phyloP scores from a whole-genome alignment of 2,797 vertebrate species.

The Malurus leucopterus region DNA sequence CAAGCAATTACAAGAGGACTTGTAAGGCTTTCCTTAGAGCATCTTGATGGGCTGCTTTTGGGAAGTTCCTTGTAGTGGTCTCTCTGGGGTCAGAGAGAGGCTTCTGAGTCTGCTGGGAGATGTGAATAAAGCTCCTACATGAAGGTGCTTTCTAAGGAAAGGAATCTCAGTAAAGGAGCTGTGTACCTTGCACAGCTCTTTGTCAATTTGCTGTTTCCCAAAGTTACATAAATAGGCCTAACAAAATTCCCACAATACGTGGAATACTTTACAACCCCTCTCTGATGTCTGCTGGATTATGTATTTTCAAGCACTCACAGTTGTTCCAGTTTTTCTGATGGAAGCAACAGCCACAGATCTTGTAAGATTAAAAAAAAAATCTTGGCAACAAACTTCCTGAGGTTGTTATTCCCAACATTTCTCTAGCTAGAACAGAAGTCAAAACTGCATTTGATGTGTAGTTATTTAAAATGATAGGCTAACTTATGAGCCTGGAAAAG shows the following conservation, averaged over 20 bases:
- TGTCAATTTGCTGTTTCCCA: not conserved
- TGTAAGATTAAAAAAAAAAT: not conserved
- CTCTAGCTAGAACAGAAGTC: slow-evolving; percentile 4
- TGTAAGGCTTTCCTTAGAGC: not conserved
- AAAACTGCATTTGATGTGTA: not conserved
- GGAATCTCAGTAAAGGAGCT: not conserved
- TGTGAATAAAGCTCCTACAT: not conserved
- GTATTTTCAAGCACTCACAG: not conserved
- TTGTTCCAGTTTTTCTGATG: not conserved
- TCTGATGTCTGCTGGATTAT: not conserved
- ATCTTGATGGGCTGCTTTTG: not conserved
- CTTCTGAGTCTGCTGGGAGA: not conserved
- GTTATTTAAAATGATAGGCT: slow-evolving; percentile 1
- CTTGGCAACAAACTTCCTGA: not conserved
- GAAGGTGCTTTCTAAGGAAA: not conserved
- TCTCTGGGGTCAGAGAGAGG: not conserved
- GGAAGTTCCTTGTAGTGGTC: not conserved
- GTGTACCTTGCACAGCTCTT: not conserved
- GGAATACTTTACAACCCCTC: not conserved
- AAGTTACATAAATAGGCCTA: not conserved
- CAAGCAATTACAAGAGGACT: not conserved
- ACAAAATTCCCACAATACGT: not conserved
- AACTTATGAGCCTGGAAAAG: not conserved
- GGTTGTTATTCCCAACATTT: not conserved
- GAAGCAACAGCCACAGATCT: not conserved